Percentiles rank a stretch among this genome's conserved stretches.
Conservation (phyloP, 2,113 vertebrate species). For the Notechis scutatus region DNA sequence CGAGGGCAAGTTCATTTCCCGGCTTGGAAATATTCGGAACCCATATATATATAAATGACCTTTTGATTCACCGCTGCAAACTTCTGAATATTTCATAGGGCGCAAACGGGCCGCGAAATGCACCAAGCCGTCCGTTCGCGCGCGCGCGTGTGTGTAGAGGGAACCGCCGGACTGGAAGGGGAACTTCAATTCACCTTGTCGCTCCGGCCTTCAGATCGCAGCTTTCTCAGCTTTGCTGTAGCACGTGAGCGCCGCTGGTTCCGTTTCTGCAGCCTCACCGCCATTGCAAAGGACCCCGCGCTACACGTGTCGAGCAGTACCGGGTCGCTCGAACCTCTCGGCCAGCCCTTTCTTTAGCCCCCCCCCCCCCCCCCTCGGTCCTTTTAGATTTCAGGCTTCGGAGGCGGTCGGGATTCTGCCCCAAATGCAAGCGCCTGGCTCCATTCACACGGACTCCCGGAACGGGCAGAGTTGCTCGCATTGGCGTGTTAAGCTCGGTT, state of each 20-base stretch:
- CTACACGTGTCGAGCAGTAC: not conserved
- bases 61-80: no score
- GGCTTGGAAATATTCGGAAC: slow-evolving; percentile 48
- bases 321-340: not conserved
- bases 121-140: no score
- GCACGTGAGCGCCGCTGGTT: not conserved
- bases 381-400: not conserved
- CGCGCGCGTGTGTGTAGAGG: no score
- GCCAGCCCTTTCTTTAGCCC: not conserved
- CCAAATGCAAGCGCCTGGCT: not conserved
- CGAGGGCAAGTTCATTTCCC: slow-evolving; percentile 23
- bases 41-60: slow-evolving; percentile 35
- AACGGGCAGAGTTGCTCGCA: not conserved
- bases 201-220: not conserved
- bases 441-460: not conserved
- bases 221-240: not conserved
- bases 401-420: not conserved
- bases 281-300: no score
- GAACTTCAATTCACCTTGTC: not conserved
- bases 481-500: not conserved
- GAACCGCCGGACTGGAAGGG: not conserved
- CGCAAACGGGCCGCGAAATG: no score
- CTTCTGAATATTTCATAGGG: no score
- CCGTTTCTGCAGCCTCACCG: not conserved
- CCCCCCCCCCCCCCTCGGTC: not conserved